Evolutionary conservation across 2,797 vertebrate genomes (phyloP), one percentile per base, ranked within the genome.

Genomic region (Varecia variegata): DNA sequence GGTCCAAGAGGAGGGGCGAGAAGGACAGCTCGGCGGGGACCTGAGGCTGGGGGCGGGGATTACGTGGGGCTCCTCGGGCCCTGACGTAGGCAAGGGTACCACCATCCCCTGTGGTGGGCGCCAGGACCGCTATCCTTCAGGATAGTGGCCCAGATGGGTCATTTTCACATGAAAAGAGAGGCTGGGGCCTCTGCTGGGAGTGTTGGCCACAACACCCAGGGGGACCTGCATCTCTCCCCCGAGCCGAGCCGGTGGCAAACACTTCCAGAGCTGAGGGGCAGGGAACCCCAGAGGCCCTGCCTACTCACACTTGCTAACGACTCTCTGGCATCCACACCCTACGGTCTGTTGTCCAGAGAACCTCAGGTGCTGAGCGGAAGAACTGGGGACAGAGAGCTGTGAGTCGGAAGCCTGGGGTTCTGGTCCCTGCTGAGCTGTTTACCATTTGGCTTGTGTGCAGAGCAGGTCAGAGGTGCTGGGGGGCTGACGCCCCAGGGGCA

Each of bases 141-240:
- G 38, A 43, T 1, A 30, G 11, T 45, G 52, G 58, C 54, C 82
- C 32, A 15, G 50, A 27, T 43, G 30, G 67, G 65, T 67, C 20
- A 11, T 94, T 83, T 92, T 92, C 70, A 52, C 50, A 18, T 20
- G 7, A 76, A 38, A n/a, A 68, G 38, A 21, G 67, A 71, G 45
- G 27, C 84, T 70, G 32, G 40, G 25, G 3, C n/a, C 32, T 88
- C 38, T 20, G 1, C 12, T 2, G 7, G 50, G 68, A 68, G 45
- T 6, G 0, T 2, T 11, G 40, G 25, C 62, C 15, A 2, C 20
- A 12, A 2, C 13, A 8, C 3, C 3, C 0, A 7, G 77, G 3
- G 1, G 52, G 50, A 45, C 58, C 45, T 38, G 10, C 68, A 14
- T 27, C 35, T 23, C 35, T 52, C 50, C 23, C 45, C 7, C 38